Conservation (phyloP, 2,113 vertebrate genomes). For the Chamaetylas fuelleborni region DNA sequence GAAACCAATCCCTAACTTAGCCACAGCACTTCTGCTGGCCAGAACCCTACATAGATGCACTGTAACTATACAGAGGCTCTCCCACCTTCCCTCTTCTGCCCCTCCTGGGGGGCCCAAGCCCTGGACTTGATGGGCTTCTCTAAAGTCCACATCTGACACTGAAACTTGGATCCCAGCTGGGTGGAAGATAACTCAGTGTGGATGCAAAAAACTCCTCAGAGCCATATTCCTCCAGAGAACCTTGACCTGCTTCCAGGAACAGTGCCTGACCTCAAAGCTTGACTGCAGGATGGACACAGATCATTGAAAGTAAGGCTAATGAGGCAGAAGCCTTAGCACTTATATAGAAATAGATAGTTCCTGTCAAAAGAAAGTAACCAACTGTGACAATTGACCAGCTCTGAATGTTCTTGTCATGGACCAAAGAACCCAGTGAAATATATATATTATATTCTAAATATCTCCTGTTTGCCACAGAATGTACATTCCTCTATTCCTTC, state of each 20-base stretch:
- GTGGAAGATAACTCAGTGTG: neutral
- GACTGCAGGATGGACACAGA: neutral
- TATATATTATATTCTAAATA: neutral
- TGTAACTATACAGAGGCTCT: neutral
- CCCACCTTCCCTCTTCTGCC: neutral
- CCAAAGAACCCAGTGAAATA: neutral
- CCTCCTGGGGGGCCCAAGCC: neutral
- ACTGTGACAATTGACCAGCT: neutral
- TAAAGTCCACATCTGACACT: neutral
- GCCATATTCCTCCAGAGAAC: neutral
- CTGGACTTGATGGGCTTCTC: neutral
- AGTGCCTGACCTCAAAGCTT: neutral
- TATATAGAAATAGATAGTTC: neutral
- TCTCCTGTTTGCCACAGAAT: neutral
- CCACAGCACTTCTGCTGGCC: neutral
- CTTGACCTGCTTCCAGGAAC: neutral
- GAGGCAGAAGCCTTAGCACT: neutral
- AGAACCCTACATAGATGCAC: neutral
- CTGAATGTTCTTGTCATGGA: neutral
- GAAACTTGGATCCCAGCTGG: neutral
- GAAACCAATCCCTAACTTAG: neutral
- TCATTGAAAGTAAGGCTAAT: neutral
- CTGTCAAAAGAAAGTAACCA: conserved; percentile 4
- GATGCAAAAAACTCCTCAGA: neutral
- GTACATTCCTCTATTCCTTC: neutral